Conservation (phyloP, 1,140 invertebrate genomes). For the Parasteatoda tepidariorum region DNA sequence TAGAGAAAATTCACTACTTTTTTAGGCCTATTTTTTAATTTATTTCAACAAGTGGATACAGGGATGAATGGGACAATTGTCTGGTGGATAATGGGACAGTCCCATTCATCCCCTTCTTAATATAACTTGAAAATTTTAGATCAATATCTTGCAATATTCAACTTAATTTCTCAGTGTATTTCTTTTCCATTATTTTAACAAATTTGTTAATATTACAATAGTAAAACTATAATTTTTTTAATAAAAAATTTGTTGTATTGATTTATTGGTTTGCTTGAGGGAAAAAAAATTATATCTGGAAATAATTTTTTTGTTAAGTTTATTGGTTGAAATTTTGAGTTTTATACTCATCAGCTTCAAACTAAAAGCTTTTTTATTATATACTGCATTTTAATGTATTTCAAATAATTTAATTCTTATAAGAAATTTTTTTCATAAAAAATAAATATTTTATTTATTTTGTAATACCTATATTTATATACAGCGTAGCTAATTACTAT, state of each 20-base stretch:
- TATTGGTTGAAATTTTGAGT: too few species aligned
- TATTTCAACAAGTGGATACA: background rate
- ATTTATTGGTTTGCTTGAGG: too few species aligned
- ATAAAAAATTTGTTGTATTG: background rate
- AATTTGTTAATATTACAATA: background rate
- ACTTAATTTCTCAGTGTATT: background rate
- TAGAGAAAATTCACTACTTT: background rate
- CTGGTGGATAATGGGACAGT: too few species aligned
- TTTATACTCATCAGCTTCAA: too few species aligned
- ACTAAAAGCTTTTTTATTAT: too few species aligned
- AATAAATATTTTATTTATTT: background rate
- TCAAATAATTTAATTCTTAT: too few species aligned
- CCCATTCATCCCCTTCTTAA: background rate
- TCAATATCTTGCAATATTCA: background rate
- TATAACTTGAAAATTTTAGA: background rate
- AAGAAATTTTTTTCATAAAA: background rate
- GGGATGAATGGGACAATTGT: conserved; percentile 22
- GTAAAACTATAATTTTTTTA: background rate
- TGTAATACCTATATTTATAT: background rate
- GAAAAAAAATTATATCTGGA: too few species aligned
- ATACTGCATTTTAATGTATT: too few species aligned
- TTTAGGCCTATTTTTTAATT: conserved; percentile 9
- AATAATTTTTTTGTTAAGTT: too few species aligned
- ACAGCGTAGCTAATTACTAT: background rate
- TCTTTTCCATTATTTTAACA: background rate